Evolutionary conservation across 2,797 vertebrate genomes (phyloP), one percentile per base, ranked within the genome.

Genomic region (Sarcoramphus papa): DNA sequence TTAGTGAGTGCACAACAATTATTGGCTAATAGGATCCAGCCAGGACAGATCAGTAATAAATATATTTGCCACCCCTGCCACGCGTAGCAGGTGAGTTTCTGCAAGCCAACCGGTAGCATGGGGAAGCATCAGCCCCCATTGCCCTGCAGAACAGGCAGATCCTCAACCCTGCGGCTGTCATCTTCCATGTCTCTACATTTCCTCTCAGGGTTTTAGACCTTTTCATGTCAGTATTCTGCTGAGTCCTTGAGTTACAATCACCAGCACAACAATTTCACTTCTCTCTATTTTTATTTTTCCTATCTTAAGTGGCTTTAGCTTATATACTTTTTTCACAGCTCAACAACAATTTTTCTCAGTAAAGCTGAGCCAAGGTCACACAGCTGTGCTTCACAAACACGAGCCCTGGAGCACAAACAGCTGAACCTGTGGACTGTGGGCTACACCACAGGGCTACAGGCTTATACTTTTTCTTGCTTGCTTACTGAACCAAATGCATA

Each of bases 301-400:
- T 67, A 20, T 64, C 72, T 82, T 59, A 28, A 65, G 35, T 81
- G 30, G 23, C 22, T 85, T 95, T 69, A 67, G 40, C 9, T 19
- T 47, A 45, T 41, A 22, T 27, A 40, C 14, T 48, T 94, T 90
- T 94, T 85, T 82, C 51, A 37, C 70, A 77, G n/a, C n/a, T 74
- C n/a, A 89, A 54, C 53, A 85, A 57, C 54, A 74, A 7, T 65
- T 83, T 91, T 94, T 83, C 48, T 82, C 56, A 17, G 48, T 64
- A 85, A 93, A 89, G 50, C 56, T 70, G 23, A 91, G 64, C 70
- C 91, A 88, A 91, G 92, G 92, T 94, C 92, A 94, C 78, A 91
- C 47, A 94, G 67, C 37, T 94, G 70, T 74, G 70, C 78, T 95
- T 94, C 87, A 85, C 63, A 93, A 70, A 91, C 45, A 23, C 2